Evolutionary conservation across 2,888 invertebrate species (phyloP), one percentile per base, ranked within the genome.

Genomic region (Aspidiotus destructor): DNA sequence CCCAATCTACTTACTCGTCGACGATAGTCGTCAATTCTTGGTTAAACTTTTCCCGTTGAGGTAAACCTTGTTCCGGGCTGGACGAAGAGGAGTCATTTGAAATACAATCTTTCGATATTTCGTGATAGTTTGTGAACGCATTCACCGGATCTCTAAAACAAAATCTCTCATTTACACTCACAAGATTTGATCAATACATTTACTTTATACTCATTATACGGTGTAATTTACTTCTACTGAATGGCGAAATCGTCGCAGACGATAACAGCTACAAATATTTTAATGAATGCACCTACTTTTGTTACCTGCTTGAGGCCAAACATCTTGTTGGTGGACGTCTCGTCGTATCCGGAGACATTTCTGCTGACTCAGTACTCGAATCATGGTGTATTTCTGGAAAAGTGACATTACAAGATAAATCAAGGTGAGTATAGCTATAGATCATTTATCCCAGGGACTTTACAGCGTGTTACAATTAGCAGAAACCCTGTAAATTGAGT

Each of bases 301-400:
- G 69, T 69, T 69, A 69, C 69, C 69, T 69, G 69, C 69, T 69
- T 57, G 69, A 55, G 9, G 69, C 57, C 55, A 54, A 54, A 48
- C 61, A 60, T 42, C 69, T 54, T 62, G 53, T 54, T 62, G 53
- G 68, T 11, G 61, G 58, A 54, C 68, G 61, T 65, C 70, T 60
- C 7, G 55, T 64, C n/a, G 60, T 60, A 42, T 65, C 70, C 9
- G 70, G 70, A 8, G 69, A 70, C 48, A 58, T 60, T 60, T 69
- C 69, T 60, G 68, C 63, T 52, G 70, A 70, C 58, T 70, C 70
- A 40, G 70, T 70, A 52, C 70, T 70, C 10, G 69, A 69, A 55
- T 70, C 69, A 11, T 57, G 62, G 8, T 54, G 41, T 41, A 55
- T 55, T 57, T 69, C 69, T 68, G 53, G 3, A 52, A 52, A 40